Evolutionary conservation across 2,113 vertebrate species (phyloP), one percentile per base, ranked within the genome.

Genomic region (Engystomops pustulosus): DNA sequence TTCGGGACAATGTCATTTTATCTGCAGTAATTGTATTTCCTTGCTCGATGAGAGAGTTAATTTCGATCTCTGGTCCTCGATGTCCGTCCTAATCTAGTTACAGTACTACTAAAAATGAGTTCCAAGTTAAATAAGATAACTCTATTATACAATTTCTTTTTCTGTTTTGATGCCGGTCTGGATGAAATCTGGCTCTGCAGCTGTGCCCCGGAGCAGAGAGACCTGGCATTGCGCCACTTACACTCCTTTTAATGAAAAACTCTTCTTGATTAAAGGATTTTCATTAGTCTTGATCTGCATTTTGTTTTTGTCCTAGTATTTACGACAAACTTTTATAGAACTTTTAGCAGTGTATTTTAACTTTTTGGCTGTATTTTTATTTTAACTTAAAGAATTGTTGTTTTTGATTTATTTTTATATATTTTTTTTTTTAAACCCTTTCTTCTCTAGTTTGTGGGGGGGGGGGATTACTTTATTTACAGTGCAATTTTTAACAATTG

Each of bases 131-230:
- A 34, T 76, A 76, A 55, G 74, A 77, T 77, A 77, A 77, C 9
- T 55, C 51, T 55, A 77, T 77, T 36, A 77, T 23, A 34, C 18
- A 23, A 53, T 77, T 34, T 75, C 30, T 23, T 38, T n/a, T 77
- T 55, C 49, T 77, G 49, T 6, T 36, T 32, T 2, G 1, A 38
- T 32, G 32, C 38, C 30, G 36, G 53, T 79, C 23, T 44, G 44
- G 60, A 34, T 68, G 58, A 27, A 68, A 85, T 88, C 15, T 85
- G 4, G 88, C 86, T 87, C 80, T 79, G 75, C 85, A 87, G 87
- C 86, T 88, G 86, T 88, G 83, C 85, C 88, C 89, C 85, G 58
- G 86, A 88, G 86, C 88, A 81, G 88, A 53, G 80, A 87, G 88
- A 76, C 0, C 0, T 80, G 88, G 81, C 74, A 7, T 0, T 0